Evolutionary conservation across 2,888 invertebrate species (phyloP), one percentile per base, ranked within the genome.

Genomic region (Platerodrilus igneus): DNA sequence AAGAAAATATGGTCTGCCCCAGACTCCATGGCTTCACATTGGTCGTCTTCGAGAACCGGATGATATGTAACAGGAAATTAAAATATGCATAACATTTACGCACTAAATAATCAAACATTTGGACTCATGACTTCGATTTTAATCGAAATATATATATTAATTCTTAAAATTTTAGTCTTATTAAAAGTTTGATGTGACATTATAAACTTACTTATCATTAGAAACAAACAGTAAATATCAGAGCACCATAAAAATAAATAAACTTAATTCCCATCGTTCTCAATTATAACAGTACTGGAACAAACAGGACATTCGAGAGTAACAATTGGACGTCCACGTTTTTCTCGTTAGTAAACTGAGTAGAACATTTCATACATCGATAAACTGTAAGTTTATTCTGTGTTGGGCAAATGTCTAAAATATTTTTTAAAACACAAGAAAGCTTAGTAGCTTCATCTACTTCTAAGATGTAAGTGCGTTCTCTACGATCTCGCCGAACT

Each of bases 331-430:
- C 31, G 25, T 16, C 52, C 51, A 18, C 52, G 27, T 6, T 56
- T 36, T 53, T 58, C 23, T 78, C 76, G 40, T 70, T 69, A 2
- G 73, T 74, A 60, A 82, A 82, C 47, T 76, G 72, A 6, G 75
- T 70, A 2, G 73, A 71, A 52, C 83, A 83, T 57, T 77, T 80
- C 57, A 81, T 73, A 56, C 83, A 83, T 47, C 68, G 67, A 56
- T 72, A 77, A 2, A 71, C 58, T 15, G 62, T 67, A 51, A 75
- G 70, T 41, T 72, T 73, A 62, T 73, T 68, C 51, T 71, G n/a
- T n/a, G n/a, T n/a, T n/a, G 49, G 48, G 29, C 53, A 52, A 26
- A 47, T 51, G 4, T 51, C 48, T 16, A 64, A 53, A 23, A 60
- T 57, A 16, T 55, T 50, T n/a, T 52, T 49, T 3, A 68, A 43